Percentiles rank a stretch among this genome's conserved stretches.
Evolutionary conservation across 2,888 invertebrate species (phyloP).

Genomic region (Imbricaverruca yamaguchii): DNA sequence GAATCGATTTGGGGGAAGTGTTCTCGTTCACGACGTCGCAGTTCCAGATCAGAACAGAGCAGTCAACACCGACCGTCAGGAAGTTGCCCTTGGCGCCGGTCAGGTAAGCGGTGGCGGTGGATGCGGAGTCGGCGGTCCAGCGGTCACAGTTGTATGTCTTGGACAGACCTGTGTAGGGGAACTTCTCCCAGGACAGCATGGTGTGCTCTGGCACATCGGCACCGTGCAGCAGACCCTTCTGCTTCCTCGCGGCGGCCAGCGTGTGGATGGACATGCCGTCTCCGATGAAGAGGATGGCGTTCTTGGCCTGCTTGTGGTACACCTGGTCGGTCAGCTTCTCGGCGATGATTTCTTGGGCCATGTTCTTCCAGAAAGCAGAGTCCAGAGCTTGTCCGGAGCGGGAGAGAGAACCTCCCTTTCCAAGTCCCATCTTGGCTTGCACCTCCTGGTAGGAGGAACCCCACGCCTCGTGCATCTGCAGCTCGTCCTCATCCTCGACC

Average conservation of each 20-base stretch:
- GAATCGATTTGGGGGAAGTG: no score
- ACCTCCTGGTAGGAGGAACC: background rate
- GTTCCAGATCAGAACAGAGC: no score
- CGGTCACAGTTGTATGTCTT: no score
- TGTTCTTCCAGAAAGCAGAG: background rate
- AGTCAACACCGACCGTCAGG: no score
- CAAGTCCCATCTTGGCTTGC: background rate
- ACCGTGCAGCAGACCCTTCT: background rate
- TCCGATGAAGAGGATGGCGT: constrained; percentile 9
- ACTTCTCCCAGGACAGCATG: background rate
- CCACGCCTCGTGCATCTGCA: background rate
- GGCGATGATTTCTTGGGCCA: background rate
- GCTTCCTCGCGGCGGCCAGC: constrained; percentile 5
- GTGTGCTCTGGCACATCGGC: constrained; percentile 9
- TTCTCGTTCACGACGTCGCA: no score
- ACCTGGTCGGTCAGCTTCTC: background rate
- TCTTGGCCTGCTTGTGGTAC: background rate
- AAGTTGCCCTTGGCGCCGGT: no score
- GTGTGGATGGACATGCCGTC: constrained; percentile 10
- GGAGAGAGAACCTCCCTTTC: background rate
- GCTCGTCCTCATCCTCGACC: background rate
- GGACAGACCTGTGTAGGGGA: background rate
- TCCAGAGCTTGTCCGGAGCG: background rate
- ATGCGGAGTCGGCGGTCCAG: no score
- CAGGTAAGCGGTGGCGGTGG: no score